Evolutionary conservation across 1,140 invertebrate genomes (phyloP).

Genomic region (Diorhabda carinulata): DNA sequence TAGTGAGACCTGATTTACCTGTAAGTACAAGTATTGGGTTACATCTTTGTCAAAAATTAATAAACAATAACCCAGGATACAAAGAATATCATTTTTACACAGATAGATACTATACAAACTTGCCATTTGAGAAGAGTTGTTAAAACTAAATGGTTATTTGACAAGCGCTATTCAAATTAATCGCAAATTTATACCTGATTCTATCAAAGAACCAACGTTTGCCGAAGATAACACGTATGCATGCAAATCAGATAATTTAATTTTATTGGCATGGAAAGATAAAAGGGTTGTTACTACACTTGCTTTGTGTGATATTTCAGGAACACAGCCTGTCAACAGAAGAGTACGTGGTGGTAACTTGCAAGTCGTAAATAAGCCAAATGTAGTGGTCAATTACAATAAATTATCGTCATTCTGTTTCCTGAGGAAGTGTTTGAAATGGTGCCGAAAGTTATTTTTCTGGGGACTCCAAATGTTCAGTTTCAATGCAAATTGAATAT

Average conservation of each 20-base stretch:
- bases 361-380: constrained; percentile 27
- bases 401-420: constrained; percentile 38
- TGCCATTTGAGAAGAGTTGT: constrained; percentile 12
- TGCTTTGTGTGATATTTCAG: constrained; percentile 13
- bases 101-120: constrained; percentile 15
- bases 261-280: constrained; percentile 20
- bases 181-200: constrained; percentile 18
- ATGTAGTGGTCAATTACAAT: constrained; percentile 4
- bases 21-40: too few species aligned
- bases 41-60: neutral
- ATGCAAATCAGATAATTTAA: constrained; percentile 13
- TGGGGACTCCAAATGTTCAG: constrained; percentile 18
- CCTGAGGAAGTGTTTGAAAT: constrained; percentile 15
- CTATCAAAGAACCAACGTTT: constrained; percentile 19
- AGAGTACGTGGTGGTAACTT: neutral
- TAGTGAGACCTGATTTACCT: too few species aligned
- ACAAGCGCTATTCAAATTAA: constrained; percentile 7
- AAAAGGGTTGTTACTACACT: constrained; percentile 18
- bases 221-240: neutral
- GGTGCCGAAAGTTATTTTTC: constrained; percentile 31
- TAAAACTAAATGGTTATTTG: neutral
- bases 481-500: constrained; percentile 15
- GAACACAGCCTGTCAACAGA: constrained; percentile 12
- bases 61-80: constrained; percentile 11
- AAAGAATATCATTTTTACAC: constrained; percentile 21